Conservation (phyloP, 2,888 invertebrate genomes). For the Magallana nippona region DNA sequence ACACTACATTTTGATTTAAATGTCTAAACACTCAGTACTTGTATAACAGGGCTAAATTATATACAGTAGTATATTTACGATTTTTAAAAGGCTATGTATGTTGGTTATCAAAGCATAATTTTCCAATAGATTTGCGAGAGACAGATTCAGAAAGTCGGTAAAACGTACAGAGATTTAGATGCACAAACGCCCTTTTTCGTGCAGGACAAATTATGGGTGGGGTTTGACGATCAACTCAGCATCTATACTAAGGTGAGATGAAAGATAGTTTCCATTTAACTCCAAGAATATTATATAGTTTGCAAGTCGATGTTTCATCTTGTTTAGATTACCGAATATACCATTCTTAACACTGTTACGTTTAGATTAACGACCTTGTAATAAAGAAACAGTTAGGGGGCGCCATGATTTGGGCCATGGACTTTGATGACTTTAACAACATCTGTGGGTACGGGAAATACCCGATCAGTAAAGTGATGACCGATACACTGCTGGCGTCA, state of each 20-base stretch:
- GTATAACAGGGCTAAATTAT: too few relatives aligned
- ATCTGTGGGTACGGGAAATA: conserved; percentile 49
- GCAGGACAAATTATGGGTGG: conserved; percentile 60
- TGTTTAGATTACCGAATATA: neutral
- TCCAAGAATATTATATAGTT: neutral
- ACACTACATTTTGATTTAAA: too few relatives aligned
- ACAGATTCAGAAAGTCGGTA: conserved; percentile 47
- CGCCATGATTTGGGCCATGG: conserved; percentile 62
- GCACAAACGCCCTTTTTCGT: conserved; percentile 59
- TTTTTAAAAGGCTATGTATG: too few relatives aligned
- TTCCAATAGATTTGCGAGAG: conserved; percentile 56
- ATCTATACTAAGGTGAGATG: conserved; percentile 55
- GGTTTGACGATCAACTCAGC: conserved; percentile 62
- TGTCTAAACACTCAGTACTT: too few relatives aligned
- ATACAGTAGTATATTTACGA: neutral
- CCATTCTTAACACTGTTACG: neutral
- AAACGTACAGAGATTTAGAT: conserved; percentile 49
- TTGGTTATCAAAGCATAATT: neutral
- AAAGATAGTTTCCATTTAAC: neutral
- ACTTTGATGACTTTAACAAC: conserved; percentile 58
- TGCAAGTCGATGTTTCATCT: too few relatives aligned
- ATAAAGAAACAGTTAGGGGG: conserved; percentile 56
- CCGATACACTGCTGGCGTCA: conserved; percentile 34
- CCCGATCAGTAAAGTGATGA: conserved; percentile 52
- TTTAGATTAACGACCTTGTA: conserved; percentile 1